A percentile compares a stretch with the other conserved stretches of the same genome.
Evolutionary conservation across 2,113 vertebrate genomes (phyloP).

Genomic region (Erythrolamprus reginae): DNA sequence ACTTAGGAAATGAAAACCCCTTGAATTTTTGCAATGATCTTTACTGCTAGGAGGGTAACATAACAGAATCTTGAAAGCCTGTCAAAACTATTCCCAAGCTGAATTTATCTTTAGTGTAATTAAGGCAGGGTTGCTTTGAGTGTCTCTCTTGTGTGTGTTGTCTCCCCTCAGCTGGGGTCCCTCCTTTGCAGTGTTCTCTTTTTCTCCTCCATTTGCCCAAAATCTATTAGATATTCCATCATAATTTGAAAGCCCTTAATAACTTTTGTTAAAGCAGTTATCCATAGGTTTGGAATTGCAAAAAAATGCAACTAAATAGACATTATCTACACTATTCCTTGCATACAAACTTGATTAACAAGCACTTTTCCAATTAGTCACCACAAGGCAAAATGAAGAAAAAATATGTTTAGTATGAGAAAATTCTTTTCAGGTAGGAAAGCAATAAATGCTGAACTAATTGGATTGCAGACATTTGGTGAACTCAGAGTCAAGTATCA

Average conservation of each 20-base stretch:
- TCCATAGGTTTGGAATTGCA: not conserved
- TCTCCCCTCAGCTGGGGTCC: not conserved
- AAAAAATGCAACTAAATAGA: not conserved
- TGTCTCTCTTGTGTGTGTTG: not conserved
- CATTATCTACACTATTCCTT: not conserved
- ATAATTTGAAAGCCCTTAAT: not conserved
- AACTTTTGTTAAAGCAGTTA: not conserved
- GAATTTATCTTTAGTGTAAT: not conserved
- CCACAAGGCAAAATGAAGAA: not conserved
- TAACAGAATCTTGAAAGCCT: not conserved
- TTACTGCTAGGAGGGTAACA: not conserved
- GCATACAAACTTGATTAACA: not conserved
- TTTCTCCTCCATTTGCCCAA: not conserved
- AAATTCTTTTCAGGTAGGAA: not conserved
- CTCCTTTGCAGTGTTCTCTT: not conserved
- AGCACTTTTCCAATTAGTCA: not conserved
- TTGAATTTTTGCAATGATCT: not conserved
- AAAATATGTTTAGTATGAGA: not conserved
- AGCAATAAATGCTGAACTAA: not conserved
- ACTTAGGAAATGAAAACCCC: not conserved
- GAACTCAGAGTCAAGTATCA: slow-evolving; percentile 14
- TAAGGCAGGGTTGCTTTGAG: not conserved
- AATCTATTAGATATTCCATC: not conserved
- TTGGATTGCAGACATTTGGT: not conserved
- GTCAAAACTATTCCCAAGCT: not conserved